A percentile compares a stretch with the other conserved stretches of the same genome.
Conservation (phyloP, 2,113 vertebrate genomes). For the Prinia subflava region DNA sequence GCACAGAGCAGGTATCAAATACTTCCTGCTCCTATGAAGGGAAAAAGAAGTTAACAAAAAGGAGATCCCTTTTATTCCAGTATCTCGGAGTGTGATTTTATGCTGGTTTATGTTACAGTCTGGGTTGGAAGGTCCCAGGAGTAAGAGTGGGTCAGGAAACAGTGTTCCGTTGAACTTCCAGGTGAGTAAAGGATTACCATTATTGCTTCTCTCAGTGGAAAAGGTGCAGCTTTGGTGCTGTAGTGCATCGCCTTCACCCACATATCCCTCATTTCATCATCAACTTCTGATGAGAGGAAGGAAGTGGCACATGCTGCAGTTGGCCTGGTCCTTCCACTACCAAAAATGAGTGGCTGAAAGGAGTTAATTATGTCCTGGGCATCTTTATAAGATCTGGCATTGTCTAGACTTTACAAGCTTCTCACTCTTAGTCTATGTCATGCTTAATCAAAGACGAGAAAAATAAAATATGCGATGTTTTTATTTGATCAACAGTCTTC, state of each 20-base stretch:
- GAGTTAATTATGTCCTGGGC: neutral
- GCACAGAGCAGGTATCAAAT: neutral
- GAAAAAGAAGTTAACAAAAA: neutral
- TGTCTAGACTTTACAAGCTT: neutral
- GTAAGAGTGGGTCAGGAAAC: neutral
- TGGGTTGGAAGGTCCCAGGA: neutral
- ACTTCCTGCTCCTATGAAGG: neutral
- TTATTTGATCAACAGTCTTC: slow-evolving; percentile 15
- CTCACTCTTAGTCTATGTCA: neutral
- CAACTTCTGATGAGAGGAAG: neutral
- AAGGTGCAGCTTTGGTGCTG: neutral
- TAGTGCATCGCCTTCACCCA: neutral
- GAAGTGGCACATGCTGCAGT: rapidly evolving
- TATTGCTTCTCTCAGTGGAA: neutral
- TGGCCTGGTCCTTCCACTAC: neutral
- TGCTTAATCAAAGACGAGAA: neutral
- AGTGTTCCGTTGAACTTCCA: neutral
- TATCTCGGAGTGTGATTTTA: neutral
- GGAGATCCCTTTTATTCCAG: neutral
- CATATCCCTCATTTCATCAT: neutral
- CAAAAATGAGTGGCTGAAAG: neutral
- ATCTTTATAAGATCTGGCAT: neutral
- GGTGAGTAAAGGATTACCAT: neutral
- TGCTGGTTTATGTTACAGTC: neutral
- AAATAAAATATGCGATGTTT: slow-evolving; percentile 24